phyloP scores from a whole-genome alignment of 2,888 invertebrate species.

The Drosophila mettleri region DNA sequence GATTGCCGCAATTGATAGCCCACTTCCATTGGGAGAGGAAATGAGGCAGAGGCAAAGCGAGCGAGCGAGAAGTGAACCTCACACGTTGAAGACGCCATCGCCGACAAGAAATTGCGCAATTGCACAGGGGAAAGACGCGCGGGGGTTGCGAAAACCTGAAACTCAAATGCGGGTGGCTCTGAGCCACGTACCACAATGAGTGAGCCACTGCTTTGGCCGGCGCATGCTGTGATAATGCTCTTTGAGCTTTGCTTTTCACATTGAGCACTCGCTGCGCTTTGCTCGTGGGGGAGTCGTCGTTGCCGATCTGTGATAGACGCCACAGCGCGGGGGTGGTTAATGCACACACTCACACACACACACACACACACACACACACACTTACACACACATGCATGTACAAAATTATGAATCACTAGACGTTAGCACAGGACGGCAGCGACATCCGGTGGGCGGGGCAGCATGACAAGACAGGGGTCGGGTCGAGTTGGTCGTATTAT shows the following conservation, averaged over 20 bases:
- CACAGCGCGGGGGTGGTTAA: constrained; percentile 41
- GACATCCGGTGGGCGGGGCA: constrained; percentile 63
- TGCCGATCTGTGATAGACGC: constrained; percentile 52
- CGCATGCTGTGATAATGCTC: constrained; percentile 77
- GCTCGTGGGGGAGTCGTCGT: constrained; percentile 2
- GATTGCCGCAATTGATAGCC: constrained; percentile 40
- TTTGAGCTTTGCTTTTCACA: constrained; percentile 75
- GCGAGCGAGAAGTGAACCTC: constrained; percentile 43
- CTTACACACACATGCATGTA: neutral
- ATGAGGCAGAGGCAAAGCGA: neutral
- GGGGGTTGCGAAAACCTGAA: constrained; percentile 52
- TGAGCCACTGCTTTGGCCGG: constrained; percentile 16
- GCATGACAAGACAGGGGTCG: neutral
- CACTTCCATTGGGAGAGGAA: neutral
- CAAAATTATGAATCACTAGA: constrained; percentile 66
- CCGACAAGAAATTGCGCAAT: constrained; percentile 64
- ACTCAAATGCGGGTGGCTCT: constrained; percentile 68
- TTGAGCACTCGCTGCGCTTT: constrained; percentile 79
- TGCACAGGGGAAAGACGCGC: constrained; percentile 25
- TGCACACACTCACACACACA: constrained; percentile 21
- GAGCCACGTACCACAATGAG: constrained; percentile 35
- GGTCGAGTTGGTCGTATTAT: constrained; percentile 2
- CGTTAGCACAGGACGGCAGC: constrained; percentile 26
- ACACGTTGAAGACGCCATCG: constrained; percentile 52
- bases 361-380: neutral